Percentiles rank a stretch among this genome's conserved stretches.
Evolutionary conservation across 2,888 invertebrate species (phyloP).

Genomic region (Archaeoteleia sp.): DNA sequence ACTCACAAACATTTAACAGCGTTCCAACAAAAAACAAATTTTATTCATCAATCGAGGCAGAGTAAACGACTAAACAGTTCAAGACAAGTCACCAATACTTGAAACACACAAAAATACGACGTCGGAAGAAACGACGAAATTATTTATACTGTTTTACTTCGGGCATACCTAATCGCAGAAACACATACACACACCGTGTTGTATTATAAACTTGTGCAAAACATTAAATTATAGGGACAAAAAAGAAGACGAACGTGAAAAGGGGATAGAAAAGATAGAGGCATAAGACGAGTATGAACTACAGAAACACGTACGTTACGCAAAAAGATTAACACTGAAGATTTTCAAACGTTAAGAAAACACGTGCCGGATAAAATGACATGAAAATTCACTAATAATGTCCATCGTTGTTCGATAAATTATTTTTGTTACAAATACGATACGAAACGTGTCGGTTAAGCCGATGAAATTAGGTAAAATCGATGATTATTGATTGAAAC

Average conservation of each 20-base stretch:
- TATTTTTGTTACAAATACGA: too few species aligned
- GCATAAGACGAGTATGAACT: constrained; percentile 14
- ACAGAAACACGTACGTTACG: constrained; percentile 1
- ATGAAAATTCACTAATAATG: too few species aligned
- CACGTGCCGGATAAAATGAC: too few species aligned
- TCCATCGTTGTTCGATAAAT: too few species aligned
- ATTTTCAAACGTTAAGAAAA: too few species aligned
- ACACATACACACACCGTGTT: constrained; percentile 11
- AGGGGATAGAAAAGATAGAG: constrained; percentile 15
- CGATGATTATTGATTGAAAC: too few species aligned
- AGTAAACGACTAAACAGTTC: constrained; percentile 65
- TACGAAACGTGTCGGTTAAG: too few species aligned
- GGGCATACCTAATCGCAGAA: constrained; percentile 14
- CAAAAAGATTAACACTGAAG: constrained; percentile 34
- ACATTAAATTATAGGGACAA: constrained; percentile 5
- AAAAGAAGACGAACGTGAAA: constrained; percentile 14
- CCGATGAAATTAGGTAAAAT: too few species aligned
- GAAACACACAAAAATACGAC: constrained; percentile 56
- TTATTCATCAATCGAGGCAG: constrained; percentile 59
- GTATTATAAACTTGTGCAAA: constrained; percentile 17
- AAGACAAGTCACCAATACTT: constrained; percentile 70
- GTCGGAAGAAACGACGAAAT: constrained; percentile 27
- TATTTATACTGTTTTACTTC: constrained; percentile 21
- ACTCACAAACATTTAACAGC: too few species aligned
- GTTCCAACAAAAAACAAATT: too few species aligned